Base-by-base conservation (phyloP, 1,140 invertebrate genomes). In the Ceratina japonica region DNA sequence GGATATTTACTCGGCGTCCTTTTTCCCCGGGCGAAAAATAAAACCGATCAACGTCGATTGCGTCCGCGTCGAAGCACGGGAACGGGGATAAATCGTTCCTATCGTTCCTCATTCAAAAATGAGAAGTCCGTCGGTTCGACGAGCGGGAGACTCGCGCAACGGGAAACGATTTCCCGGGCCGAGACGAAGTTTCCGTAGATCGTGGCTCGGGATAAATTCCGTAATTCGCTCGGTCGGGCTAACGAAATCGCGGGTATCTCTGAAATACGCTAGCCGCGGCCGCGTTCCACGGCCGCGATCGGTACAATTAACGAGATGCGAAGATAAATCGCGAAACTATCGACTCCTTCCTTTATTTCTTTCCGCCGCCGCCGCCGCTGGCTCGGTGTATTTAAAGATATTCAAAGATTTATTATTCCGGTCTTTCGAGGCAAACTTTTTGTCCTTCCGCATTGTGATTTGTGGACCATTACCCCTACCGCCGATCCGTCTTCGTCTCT, bases 401-500 rank as follows among this genome's bases (percentile, higher is more conserved):
- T 81, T 81, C 74, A 66, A 64, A 81, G 83, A 85, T 85, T 84
- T 85, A 85, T 85, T 84, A 70, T 81, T 56, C 72, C 71, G 61
- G 71, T 52, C 71, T 51, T 56, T 49, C 44, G 37, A 16, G 54
- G 61, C 22, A 18, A 71, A 69, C 61, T 85, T 85, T 85, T 84
- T 81, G 49, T 51, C 65, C 37, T 74, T 68, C 68, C 56, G 61
- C 68, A 71, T 69, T 68, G 79, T 84, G 83, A 85, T 85, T 84
- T 84, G 83, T 85, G 82, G 81, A 37, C 82, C 78, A 81, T 81
- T 85, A 84, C 31, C 65, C 24, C 62, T 49, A 20, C 59, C 58
- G 13, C 16, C 24, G 0, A 22, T 78, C 8, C 31, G 4, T 16
- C 22, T 31, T 24, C 2, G 16, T 37, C 51, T 62, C 24, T 49